Percentiles rank a stretch among this genome's conserved stretches.
Evolutionary conservation across 2,888 invertebrate species (phyloP).

Genomic region (Drosophila mettleri): DNA sequence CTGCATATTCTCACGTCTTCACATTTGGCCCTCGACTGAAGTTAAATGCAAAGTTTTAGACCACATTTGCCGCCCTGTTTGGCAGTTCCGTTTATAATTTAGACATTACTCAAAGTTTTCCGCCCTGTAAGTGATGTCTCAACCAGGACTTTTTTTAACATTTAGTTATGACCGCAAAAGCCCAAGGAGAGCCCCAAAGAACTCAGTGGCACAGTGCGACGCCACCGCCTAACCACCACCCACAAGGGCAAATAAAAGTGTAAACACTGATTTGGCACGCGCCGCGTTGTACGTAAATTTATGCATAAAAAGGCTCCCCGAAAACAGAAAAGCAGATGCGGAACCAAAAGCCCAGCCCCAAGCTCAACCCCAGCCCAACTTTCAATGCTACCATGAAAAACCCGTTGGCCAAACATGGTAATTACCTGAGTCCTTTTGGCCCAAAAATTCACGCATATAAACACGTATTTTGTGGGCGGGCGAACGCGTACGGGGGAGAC

Average conservation of each 20-base stretch:
- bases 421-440: constrained; percentile 77
- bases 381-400: constrained; percentile 19
- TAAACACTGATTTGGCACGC: constrained; percentile 79
- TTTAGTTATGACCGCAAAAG: constrained; percentile 45
- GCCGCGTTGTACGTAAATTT: constrained; percentile 68
- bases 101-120: constrained; percentile 70
- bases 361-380: constrained; percentile 6
- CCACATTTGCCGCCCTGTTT: constrained; percentile 16
- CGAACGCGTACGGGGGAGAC: not conserved
- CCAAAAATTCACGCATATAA: constrained; percentile 77
- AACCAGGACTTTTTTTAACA: constrained; percentile 34
- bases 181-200: constrained; percentile 31
- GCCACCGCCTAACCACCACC: not conserved
- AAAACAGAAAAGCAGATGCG: constrained; percentile 27
- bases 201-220: constrained; percentile 15
- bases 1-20: not conserved
- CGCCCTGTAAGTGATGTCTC: constrained; percentile 61
- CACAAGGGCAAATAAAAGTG: constrained; percentile 73
- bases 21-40: not conserved
- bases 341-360: constrained; percentile 15
- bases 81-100: constrained; percentile 48
- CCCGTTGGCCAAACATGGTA: constrained; percentile 75
- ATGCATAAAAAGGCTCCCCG: constrained; percentile 60
- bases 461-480: constrained; percentile 71
- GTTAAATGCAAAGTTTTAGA: constrained; percentile 2